phyloP scores from a whole-genome alignment of 2,797 vertebrate genomes.

The Mergus octosetaceus region DNA sequence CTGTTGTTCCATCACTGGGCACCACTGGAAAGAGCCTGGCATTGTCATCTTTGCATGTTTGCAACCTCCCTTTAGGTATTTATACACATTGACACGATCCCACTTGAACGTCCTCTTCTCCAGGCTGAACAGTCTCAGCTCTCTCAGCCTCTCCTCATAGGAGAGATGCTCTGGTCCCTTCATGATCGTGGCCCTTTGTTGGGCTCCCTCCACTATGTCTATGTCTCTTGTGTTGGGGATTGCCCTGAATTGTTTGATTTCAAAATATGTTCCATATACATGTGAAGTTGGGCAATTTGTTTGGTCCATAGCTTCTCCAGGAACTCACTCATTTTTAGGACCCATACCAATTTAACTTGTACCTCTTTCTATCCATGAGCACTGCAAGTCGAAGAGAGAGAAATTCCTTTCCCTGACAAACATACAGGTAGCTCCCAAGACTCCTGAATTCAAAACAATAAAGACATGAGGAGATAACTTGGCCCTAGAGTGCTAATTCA shows the following conservation, averaged over 20 bases:
- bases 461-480: not conserved
- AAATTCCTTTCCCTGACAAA: not conserved
- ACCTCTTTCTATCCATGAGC: not conserved
- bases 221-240: not conserved
- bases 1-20: not conserved
- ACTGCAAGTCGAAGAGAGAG: not conserved
- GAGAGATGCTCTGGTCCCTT: not conserved
- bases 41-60: not conserved
- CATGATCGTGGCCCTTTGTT: not conserved
- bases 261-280: not conserved
- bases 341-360: not conserved
- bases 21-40: not conserved
- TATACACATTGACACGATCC: not conserved
- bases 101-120: not conserved
- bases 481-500: not conserved
- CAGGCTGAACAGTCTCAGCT: not conserved
- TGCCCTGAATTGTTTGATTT: not conserved
- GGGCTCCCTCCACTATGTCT: not conserved
- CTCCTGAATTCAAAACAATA: not conserved
- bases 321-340: not conserved
- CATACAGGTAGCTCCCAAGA: not conserved
- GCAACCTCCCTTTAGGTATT: no score
- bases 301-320: not conserved
- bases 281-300: not conserved
- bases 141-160: not conserved